Evolutionary conservation across 2,888 invertebrate species (phyloP), one percentile per base, ranked within the genome.

Genomic region (Drosophila subsilvestris): DNA sequence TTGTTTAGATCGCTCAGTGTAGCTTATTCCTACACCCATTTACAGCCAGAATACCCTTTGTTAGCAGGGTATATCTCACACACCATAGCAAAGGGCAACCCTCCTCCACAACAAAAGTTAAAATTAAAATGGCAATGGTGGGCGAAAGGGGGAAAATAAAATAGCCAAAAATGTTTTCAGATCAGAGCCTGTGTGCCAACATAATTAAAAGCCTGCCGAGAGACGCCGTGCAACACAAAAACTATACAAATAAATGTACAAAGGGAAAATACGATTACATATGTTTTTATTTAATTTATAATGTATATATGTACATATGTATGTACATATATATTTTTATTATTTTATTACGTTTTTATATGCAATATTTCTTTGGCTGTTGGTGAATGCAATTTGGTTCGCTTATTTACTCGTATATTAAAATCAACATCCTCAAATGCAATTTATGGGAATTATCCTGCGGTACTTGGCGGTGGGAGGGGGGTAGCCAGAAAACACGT

Each of bases 121-220:
- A 63, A 78, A 67, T 67, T 22, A 3, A 22, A 22, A 67, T 72
- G 56, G 54, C 54, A 32, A 48, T 29, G 32, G 37, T 3, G 22
- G 22, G 22, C 0, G 22, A 22, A 4, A 3, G 22, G 10, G 29
- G 29, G 66, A 63, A 71, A 63, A 57, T 25, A 50, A 42, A 47
- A 43, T 54, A 61, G 63, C 61, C 43, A 63, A 54, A 29, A 43
- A 44, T n/a, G 17, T 42, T 48, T 54, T 48, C 53, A 9, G n/a
- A 44, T 50, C 37, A 37, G 14, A 5, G 14, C 5, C 50, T 63
- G 45, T 62, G 54, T 56, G 57, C 57, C 67, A 80, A 70, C 75
- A 86, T 83, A 80, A 80, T 80, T 80, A 86, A 80, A 80, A 68
- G 63, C 59, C 53, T 25, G 6, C 22, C 29, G 50, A 43, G 27